A percentile compares a stretch with the other conserved stretches of the same genome.
phyloP scores from a whole-genome alignment of 2,888 invertebrate genomes.

The Scrobipalpa atriplicella region DNA sequence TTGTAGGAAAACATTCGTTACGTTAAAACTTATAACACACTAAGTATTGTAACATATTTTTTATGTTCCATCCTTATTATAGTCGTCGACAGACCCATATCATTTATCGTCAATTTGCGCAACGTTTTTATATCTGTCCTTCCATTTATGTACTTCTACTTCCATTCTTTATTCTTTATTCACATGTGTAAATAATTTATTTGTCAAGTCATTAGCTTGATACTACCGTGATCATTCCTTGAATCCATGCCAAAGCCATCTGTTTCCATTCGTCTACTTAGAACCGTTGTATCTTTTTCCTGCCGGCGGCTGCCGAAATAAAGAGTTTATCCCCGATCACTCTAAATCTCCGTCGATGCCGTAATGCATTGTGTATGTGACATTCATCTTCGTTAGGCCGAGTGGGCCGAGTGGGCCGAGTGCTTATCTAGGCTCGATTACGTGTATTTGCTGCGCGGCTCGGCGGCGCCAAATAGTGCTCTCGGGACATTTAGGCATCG shows the following conservation, averaged over 20 bases:
- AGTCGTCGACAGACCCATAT: too few relatives aligned
- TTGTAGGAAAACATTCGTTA: too few relatives aligned
- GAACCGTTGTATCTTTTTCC: not conserved
- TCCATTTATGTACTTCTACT: too few relatives aligned
- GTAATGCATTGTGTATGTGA: not conserved
- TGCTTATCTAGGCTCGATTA: slow-evolving; percentile 28
- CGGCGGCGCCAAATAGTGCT: slow-evolving; percentile 33
- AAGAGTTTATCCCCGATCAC: not conserved
- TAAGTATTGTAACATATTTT: too few relatives aligned
- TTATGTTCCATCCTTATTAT: too few relatives aligned
- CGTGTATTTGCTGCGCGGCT: slow-evolving; percentile 31
- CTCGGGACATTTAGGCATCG: slow-evolving; percentile 35
- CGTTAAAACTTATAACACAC: too few relatives aligned
- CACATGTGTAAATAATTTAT: too few relatives aligned
- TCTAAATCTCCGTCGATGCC: slow-evolving; percentile 7
- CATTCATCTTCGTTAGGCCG: slow-evolving; percentile 26
- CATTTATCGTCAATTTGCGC: too few relatives aligned
- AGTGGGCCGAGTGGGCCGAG: slow-evolving; percentile 11
- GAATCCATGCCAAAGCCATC: not conserved
- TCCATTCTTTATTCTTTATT: too few relatives aligned
- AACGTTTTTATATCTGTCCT: too few relatives aligned
- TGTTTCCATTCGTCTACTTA: not conserved
- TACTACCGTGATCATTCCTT: too few relatives aligned
- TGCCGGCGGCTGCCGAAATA: slow-evolving; percentile 12
- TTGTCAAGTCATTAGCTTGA: too few relatives aligned